Conservation (phyloP, 2,888 invertebrate species). For the Drosophila dives region DNA sequence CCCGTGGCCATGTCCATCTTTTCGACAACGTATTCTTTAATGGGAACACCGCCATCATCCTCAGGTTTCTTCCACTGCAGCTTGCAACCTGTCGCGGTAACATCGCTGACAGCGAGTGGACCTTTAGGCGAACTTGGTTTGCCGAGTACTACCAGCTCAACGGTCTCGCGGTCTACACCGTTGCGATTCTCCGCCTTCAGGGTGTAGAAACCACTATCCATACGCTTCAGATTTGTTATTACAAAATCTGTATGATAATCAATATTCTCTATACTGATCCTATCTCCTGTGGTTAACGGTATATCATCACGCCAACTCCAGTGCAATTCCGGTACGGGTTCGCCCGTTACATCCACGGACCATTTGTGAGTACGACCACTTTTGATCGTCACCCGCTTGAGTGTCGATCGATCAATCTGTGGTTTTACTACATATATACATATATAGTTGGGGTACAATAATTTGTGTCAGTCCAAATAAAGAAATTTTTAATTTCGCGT, state of each 20-base stretch:
- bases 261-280: constrained; percentile 90
- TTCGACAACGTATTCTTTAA: constrained; percentile 98
- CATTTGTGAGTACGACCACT: constrained; percentile 86
- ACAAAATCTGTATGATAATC: constrained; percentile 96
- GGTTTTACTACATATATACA: constrained; percentile 93
- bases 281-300: constrained; percentile 89
- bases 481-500: not conserved
- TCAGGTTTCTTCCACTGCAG: constrained; percentile 97
- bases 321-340: constrained; percentile 95
- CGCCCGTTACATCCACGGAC: constrained; percentile 95
- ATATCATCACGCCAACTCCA: constrained; percentile 88
- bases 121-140: constrained; percentile 93
- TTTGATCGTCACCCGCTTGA: constrained; percentile 93
- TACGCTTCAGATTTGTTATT: constrained; percentile 87
- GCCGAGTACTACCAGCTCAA: constrained; percentile 94
- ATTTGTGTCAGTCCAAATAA: not conserved
- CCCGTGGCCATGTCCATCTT: constrained; percentile 96
- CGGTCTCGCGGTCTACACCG: constrained; percentile 88
- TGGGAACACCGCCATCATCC: constrained; percentile 97
- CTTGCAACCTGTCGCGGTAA: constrained; percentile 97
- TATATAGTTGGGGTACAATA: constrained; percentile 4
- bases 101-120: constrained; percentile 94
- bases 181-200: constrained; percentile 96
- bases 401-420: constrained; percentile 95
- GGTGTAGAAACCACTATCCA: constrained; percentile 94